Evolutionary conservation across 2,113 vertebrate genomes (phyloP).

Genomic region (Phocoena phocoena): DNA sequence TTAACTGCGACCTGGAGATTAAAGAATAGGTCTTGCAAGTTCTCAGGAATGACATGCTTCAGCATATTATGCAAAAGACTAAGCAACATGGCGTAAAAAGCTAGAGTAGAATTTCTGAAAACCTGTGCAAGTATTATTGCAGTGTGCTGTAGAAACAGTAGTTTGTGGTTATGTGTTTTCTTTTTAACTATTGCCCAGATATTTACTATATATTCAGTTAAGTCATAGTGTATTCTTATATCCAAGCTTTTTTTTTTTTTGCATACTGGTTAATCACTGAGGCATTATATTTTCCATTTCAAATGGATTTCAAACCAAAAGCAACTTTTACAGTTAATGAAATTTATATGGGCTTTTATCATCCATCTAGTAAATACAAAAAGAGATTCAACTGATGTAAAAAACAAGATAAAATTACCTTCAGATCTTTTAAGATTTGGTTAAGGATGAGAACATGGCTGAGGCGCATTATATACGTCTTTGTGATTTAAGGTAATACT

Average conservation of each 20-base stretch:
- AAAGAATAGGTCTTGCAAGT: conserved; percentile 15
- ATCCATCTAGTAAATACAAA: background rate
- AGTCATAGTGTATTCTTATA: background rate
- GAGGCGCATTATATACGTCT: background rate
- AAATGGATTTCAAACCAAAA: conserved; percentile 31
- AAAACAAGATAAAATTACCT: conserved; percentile 42
- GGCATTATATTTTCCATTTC: conserved; percentile 30
- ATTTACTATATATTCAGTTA: conserved; percentile 27
- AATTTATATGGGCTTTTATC: conserved; percentile 34
- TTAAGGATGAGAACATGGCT: background rate
- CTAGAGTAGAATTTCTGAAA: background rate
- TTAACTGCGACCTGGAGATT: conserved; percentile 42
- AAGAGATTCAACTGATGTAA: background rate
- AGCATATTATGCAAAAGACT: background rate
- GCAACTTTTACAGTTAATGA: background rate
- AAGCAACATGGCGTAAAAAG: background rate
- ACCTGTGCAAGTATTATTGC: background rate
- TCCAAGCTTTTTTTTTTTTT: background rate
- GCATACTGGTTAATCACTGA: background rate
- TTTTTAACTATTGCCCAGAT: background rate
- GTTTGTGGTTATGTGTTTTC: background rate
- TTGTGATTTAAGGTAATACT: conserved; percentile 38
- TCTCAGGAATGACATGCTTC: background rate
- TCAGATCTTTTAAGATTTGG: background rate
- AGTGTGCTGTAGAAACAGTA: background rate